Percentiles rank a stretch among this genome's conserved stretches.
These are phyloP conservation scores for Polymixis lichenea DNA, from an alignment of 2,888 invertebrate genomes.

Conservation along the genomic window DNA sequence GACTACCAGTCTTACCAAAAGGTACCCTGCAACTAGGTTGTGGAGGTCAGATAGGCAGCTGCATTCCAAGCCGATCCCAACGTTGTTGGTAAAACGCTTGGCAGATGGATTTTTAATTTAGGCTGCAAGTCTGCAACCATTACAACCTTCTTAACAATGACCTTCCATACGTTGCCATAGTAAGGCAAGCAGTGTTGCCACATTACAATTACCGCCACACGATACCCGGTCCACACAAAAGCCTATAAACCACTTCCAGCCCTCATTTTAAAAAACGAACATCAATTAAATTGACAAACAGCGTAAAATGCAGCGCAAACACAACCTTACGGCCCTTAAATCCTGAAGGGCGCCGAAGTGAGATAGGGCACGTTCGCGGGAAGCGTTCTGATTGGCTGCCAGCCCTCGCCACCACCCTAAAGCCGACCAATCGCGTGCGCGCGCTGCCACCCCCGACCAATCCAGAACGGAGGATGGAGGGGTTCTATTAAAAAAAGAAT, in stretches of 20 bases:
- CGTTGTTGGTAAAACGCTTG: no score
- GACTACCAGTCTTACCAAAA: no score
- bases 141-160: slow-evolving; percentile 15
- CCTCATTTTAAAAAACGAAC: slow-evolving; percentile 80
- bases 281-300: slow-evolving; percentile 88
- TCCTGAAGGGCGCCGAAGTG: slow-evolving; percentile 77
- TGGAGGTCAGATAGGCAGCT: no score
- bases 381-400: slow-evolving; percentile 77
- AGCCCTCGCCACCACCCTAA: slow-evolving; percentile 71
- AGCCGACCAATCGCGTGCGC: slow-evolving; percentile 76
- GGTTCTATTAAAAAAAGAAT: slow-evolving; percentile 69
- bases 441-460: slow-evolving; percentile 73
- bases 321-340: slow-evolving; percentile 83
- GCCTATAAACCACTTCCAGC: slow-evolving; percentile 67
- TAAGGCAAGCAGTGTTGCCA: slow-evolving; percentile 14
- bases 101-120: no score
- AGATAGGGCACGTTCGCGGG: slow-evolving; percentile 85
- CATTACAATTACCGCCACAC: slow-evolving; percentile 46
- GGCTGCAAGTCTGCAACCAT: no score
- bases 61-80: no score
- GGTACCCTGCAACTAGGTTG: no score
- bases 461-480: slow-evolving; percentile 48
- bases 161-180: slow-evolving; percentile 6
- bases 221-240: slow-evolving; percentile 53
- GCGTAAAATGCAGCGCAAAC: slow-evolving; percentile 87